Conservation (phyloP, 2,888 invertebrate genomes). For the Neoascia interrupta region DNA sequence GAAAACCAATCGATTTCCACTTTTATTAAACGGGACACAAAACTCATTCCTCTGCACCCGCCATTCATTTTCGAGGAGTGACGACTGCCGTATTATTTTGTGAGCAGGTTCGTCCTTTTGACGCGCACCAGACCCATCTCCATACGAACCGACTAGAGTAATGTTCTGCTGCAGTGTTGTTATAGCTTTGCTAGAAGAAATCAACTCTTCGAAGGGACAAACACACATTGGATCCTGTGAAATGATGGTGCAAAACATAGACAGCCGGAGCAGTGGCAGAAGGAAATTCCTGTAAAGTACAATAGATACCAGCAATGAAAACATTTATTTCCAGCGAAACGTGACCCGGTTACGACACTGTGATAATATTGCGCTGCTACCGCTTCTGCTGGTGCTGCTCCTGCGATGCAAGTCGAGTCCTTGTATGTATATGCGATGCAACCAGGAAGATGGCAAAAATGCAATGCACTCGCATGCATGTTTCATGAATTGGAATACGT, state of each 20-base stretch:
- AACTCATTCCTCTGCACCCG: neutral
- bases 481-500: conserved; percentile 70
- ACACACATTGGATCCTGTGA: conserved; percentile 30
- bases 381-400: conserved; percentile 6
- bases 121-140: conserved; percentile 11
- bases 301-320: conserved; percentile 69
- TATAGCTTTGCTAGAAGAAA: conserved; percentile 9
- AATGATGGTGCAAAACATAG: conserved; percentile 32
- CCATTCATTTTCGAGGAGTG: conserved; percentile 17
- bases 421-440: conserved; percentile 33
- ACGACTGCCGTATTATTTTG: conserved; percentile 31
- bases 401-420: conserved; percentile 36
- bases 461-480: conserved; percentile 66
- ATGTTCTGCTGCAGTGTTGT: conserved; percentile 2
- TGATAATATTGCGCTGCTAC: conserved; percentile 57
- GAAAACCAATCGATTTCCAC: conserved; percentile 36
- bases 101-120: conserved; percentile 37
- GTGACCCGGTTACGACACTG: conserved; percentile 68
- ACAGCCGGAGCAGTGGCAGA: conserved; percentile 42
- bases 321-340: conserved; percentile 67
- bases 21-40: conserved; percentile 26
- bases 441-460: conserved; percentile 62
- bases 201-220: conserved; percentile 29
- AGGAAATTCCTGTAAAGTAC: conserved; percentile 67
- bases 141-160: neutral